Evolutionary conservation across 2,888 invertebrate genomes (phyloP), one percentile per base, ranked within the genome.

Genomic region (Mesorhabditis spiculigera): DNA sequence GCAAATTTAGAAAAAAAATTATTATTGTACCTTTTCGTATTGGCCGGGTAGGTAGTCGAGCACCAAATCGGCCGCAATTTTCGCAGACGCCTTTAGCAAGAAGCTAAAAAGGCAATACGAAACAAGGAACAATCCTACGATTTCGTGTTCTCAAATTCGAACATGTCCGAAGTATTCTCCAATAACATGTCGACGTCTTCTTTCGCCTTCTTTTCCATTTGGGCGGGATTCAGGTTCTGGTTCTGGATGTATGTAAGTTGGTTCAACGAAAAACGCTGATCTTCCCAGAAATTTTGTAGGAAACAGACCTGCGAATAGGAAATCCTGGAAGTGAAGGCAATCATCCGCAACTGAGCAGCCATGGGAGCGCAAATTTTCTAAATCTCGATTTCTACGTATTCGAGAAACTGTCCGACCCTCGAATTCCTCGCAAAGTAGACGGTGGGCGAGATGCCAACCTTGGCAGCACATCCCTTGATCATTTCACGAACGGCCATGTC

Each of bases 241-340:
- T 50, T n/a, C 58, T 50, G 8, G n/a, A 50, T n/a, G n/a, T 13
- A 13, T 50, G n/a, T 50, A 13, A 10, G 58, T 50, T 50, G 8
- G n/a, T 50, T 50, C 50, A 50, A n/a, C 58, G n/a, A 50, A 50
- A 50, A 50, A 50, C n/a, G 58, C 58, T 50, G 8, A 50, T n/a
- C 8, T 10, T n/a, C 8, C 28, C 28, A 28, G 28, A 28, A 28
- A 28, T 28, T 28, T 28, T 28, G 28, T 28, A 28, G 28, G 28
- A 28, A 28, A 28, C 28, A 28, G 28, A 28, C 28, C 28, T 28
- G 28, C 28, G 28, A 28, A 28, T 28, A 28, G 28, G 10, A 50
- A 50, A n/a, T 50, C n/a, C 58, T 50, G 58, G 58, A 10, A n/a
- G 58, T 50, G n/a, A 50, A 50, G n/a, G 58, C 58, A 10, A 50